Conservation (phyloP, 2,113 vertebrate genomes). For the Lanius collurio region DNA sequence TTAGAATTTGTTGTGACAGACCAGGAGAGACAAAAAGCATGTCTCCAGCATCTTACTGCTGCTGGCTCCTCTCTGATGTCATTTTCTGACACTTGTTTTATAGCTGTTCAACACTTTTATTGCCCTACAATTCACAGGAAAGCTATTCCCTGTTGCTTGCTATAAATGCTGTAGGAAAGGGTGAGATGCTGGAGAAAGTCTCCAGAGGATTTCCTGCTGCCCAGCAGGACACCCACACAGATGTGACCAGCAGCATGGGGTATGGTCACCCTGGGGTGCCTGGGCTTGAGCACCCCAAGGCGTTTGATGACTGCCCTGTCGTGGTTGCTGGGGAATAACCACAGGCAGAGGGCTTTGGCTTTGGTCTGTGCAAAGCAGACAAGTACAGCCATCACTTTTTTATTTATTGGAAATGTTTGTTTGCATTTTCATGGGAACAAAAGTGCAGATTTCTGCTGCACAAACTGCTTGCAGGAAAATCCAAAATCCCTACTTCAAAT, state of each 20-base stretch:
- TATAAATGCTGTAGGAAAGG: background rate
- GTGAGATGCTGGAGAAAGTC: background rate
- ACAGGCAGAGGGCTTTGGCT: background rate
- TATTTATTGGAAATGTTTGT: background rate
- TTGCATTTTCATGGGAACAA: background rate
- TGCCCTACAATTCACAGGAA: background rate
- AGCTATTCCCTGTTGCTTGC: background rate
- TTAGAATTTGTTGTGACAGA: background rate
- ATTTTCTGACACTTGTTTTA: background rate
- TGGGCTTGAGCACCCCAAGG: rapidly evolving
- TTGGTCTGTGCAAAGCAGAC: background rate
- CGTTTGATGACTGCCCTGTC: background rate
- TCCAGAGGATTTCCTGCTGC: background rate
- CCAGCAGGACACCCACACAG: background rate
- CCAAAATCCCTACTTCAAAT: background rate
- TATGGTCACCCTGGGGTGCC: background rate
- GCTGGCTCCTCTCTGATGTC: background rate
- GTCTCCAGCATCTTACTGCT: background rate
- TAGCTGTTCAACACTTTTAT: background rate
- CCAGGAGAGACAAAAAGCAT: background rate
- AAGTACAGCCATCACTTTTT: background rate
- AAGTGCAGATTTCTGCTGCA: background rate
- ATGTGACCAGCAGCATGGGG: background rate
- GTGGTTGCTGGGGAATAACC: rapidly evolving
- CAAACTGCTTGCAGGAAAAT: background rate